phyloP scores from a whole-genome alignment of 2,113 vertebrate species.

The Holacanthus passer region DNA sequence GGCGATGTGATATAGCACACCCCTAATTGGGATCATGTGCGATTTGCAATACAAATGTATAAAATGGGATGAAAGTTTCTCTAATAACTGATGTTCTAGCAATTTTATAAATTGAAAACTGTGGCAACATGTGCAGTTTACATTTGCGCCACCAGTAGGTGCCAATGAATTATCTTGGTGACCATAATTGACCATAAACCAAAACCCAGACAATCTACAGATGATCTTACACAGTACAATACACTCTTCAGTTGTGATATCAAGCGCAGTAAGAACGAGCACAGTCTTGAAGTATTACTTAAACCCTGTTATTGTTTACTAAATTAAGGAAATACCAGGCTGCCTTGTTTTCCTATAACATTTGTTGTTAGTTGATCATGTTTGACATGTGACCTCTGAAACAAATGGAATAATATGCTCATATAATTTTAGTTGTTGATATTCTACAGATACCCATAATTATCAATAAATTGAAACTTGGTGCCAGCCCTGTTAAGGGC shows the following conservation, averaged over 20 bases:
- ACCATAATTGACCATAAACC: background rate
- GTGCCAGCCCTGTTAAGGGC: background rate
- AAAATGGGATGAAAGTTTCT: background rate
- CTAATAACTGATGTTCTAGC: background rate
- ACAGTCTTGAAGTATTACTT: background rate
- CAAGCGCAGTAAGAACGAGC: background rate
- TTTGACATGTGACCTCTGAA: too few relatives aligned
- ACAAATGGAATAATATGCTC: too few relatives aligned
- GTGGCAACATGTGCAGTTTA: background rate
- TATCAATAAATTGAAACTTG: background rate
- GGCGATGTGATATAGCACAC: too few relatives aligned
- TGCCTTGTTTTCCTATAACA: too few relatives aligned
- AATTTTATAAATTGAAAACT: background rate
- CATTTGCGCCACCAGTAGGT: constrained; percentile 6
- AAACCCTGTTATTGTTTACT: background rate
- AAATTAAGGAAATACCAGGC: background rate
- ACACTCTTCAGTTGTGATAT: background rate
- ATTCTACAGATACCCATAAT: background rate
- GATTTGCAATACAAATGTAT: background rate
- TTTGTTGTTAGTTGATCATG: too few relatives aligned
- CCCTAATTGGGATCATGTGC: background rate
- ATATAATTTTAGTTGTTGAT: background rate
- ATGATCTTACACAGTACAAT: background rate
- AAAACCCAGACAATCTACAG: background rate
- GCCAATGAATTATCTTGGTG: background rate